A percentile compares a stretch with the other conserved stretches of the same genome.
Conservation (phyloP, 2,888 invertebrate species). For the Patella depressa region DNA sequence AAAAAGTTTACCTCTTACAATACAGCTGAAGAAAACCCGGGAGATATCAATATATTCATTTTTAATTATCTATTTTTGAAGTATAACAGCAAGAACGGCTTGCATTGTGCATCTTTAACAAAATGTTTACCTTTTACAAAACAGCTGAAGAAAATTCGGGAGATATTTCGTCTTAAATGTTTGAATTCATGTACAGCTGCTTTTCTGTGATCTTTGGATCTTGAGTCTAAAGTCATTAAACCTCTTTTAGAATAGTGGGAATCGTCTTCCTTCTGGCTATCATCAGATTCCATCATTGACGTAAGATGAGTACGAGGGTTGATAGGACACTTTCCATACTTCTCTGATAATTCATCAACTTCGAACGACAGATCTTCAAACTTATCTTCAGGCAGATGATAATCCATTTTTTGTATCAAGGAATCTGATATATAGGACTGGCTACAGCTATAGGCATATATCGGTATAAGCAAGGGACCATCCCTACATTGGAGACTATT, state of each 20-base stretch:
- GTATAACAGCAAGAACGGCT: neutral
- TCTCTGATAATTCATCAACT: slow-evolving; percentile 29
- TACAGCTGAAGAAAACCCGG: slow-evolving; percentile 77
- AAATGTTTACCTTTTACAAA: slow-evolving; percentile 74
- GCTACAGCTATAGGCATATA: slow-evolving; percentile 81
- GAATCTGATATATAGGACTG: slow-evolving; percentile 74
- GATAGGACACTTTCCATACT: slow-evolving; percentile 32
- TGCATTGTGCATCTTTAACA: neutral
- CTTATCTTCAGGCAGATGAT: slow-evolving; percentile 55
- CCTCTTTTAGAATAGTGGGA: slow-evolving; percentile 36
- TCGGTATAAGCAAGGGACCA: slow-evolving; percentile 71
- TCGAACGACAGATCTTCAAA: slow-evolving; percentile 67
- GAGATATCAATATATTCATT: slow-evolving; percentile 69
- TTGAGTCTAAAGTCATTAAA: slow-evolving; percentile 48
- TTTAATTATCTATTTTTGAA: too few species aligned
- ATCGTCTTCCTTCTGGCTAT: slow-evolving; percentile 28
- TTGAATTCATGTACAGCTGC: slow-evolving; percentile 69
- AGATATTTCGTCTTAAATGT: slow-evolving; percentile 77
- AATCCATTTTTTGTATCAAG: slow-evolving; percentile 62
- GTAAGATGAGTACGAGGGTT: slow-evolving; percentile 30
- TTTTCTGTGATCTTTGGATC: slow-evolving; percentile 53
- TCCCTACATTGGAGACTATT: slow-evolving; percentile 27
- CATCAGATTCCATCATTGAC: slow-evolving; percentile 36
- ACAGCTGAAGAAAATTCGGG: slow-evolving; percentile 77
- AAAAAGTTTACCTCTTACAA: slow-evolving; percentile 73